A percentile compares a stretch with the other conserved stretches of the same genome.
Conservation (phyloP, 2,888 invertebrate species). For the Epiblema foenella region DNA sequence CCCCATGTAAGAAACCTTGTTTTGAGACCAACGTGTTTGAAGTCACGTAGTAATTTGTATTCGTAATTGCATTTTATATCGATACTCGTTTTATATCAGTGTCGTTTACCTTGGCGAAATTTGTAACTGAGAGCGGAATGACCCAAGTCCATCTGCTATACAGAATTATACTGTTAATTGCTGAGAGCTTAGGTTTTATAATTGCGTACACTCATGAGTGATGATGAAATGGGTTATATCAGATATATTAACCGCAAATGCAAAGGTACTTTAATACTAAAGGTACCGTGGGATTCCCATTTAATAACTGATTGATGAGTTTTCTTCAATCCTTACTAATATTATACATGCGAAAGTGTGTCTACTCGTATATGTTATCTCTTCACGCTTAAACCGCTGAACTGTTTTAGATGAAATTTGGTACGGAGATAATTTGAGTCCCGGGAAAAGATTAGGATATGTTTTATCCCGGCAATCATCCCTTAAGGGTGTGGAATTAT, state of each 20-base stretch:
- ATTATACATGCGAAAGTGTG: no score
- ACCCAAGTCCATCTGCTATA: neutral
- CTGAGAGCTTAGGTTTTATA: neutral
- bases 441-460: no score
- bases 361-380: no score
- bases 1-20: conserved; percentile 14
- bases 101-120: conserved; percentile 17
- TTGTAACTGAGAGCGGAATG: neutral
- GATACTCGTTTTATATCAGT: conserved; percentile 10
- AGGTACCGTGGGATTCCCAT: neutral
- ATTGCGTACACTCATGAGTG: neutral
- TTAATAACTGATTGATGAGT: neutral
- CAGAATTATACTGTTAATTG: neutral
- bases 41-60: conserved; percentile 33
- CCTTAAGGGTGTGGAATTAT: no score
- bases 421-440: no score
- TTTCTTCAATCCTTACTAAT: neutral
- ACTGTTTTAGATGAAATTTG: no score
- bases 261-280: neutral
- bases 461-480: no score
- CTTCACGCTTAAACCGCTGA: no score
- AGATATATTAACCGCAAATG: neutral
- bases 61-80: conserved; percentile 23
- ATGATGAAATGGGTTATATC: neutral
- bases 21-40: conserved; percentile 23